Evolutionary conservation across 2,797 vertebrate genomes (phyloP).

Genomic region (Hydrolagus colliei): DNA sequence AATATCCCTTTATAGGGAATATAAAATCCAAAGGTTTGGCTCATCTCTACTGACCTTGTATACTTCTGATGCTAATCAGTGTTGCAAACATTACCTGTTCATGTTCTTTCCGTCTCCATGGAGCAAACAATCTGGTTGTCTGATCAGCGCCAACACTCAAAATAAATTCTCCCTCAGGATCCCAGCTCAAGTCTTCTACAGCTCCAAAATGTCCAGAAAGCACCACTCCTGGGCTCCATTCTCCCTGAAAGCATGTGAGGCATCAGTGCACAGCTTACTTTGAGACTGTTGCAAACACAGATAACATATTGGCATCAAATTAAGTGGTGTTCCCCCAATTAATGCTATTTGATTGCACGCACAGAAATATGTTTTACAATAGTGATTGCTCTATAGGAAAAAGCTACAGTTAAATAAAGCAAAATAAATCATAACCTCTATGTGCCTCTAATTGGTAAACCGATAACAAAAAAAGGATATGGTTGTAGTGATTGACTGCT

Average conservation of each 20-base stretch:
- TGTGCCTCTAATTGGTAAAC: too few species aligned
- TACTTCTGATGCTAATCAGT: background rate
- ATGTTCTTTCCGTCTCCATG: slow-evolving; percentile 69
- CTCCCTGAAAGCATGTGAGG: slow-evolving; percentile 52
- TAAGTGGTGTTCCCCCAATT: background rate
- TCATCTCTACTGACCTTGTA: background rate
- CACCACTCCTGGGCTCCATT: slow-evolving; percentile 79
- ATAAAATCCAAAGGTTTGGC: background rate
- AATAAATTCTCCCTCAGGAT: slow-evolving; percentile 88
- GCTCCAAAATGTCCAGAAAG: slow-evolving; percentile 87
- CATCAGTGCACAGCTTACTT: background rate
- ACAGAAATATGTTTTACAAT: background rate
- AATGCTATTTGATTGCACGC: background rate
- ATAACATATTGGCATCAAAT: background rate
- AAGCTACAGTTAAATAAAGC: too few species aligned
- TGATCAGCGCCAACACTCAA: slow-evolving; percentile 85
- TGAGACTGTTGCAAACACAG: background rate
- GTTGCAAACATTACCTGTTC: slow-evolving; percentile 56
- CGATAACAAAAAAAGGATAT: too few species aligned
- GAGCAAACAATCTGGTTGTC: slow-evolving; percentile 84
- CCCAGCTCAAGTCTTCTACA: slow-evolving; percentile 87
- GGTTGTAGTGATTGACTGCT: too few species aligned
- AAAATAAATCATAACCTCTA: too few species aligned
- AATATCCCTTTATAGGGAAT: background rate
- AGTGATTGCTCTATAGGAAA: too few species aligned